Conservation (phyloP, 2,888 invertebrate genomes). For the Lepidonotus clava region DNA sequence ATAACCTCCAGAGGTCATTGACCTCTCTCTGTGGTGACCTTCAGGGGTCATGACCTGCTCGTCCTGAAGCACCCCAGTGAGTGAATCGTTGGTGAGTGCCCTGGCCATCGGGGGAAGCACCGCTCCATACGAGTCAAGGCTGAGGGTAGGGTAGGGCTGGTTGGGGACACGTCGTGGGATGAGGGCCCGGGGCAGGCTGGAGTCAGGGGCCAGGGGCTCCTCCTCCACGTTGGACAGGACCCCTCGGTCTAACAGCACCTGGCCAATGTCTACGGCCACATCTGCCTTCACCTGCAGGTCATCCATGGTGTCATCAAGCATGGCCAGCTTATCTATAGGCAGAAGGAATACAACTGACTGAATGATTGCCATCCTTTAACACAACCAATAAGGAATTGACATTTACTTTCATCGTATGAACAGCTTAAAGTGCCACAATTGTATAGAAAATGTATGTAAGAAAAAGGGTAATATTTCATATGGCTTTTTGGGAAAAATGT, state of each 20-base stretch:
- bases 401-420: no score
- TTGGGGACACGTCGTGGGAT: not conserved
- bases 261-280: conserved; percentile 66
- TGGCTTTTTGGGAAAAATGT: no score
- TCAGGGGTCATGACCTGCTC: not conserved
- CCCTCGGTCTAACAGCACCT: conserved; percentile 68
- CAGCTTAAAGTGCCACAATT: no score
- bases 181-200: not conserved
- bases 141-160: conserved; percentile 2
- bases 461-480: no score
- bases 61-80: not conserved
- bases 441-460: no score
- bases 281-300: conserved; percentile 53
- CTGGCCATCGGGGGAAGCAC: not conserved
- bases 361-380: no score
- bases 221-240: conserved; percentile 69
- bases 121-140: not conserved
- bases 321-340: no score
- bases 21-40: no score
- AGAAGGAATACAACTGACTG: no score
- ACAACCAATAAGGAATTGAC: no score
- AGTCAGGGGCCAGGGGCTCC: not conserved
- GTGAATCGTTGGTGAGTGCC: not conserved
- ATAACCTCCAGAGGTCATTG: no score
- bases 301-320: no score